Base-by-base conservation (phyloP, 1,140 invertebrate genomes). In the Cepaea nemoralis region DNA sequence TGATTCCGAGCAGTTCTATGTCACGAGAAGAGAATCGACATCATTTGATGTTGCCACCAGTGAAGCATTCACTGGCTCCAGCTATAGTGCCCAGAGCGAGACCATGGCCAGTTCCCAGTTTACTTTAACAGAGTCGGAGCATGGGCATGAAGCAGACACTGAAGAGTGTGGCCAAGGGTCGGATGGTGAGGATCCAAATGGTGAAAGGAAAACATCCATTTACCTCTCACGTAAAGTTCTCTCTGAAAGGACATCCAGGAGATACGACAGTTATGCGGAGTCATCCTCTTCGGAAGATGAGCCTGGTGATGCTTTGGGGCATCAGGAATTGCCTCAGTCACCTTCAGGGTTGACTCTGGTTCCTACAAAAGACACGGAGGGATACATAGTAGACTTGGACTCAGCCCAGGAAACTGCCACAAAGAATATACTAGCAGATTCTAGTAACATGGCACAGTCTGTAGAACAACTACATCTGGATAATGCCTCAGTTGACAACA, bases 171-270 rank as follows among this genome's bases (percentile, higher is more conserved):
- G n/a, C 5, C 6, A 55, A 22, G 50, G n/a, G n/a, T 14, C 50
- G n/a, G 50, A 55, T 24, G n/a, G 24, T 22, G 63, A 77, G 45
- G 76, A 73, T 35, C 59, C 24, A 85, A 63, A 83, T 31, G 86
- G 86, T 73, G 87, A 86, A 50, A 86, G 87, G n/a, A n/a, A n/a
- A 81, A 87, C 87, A 14, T 82, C 78, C 35, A 83, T 85, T 67
- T 88, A 90, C 69, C 87, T 83, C 35, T 87, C 87, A 1, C 86
- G 88, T 42, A 86, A 89, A 59, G 89, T 89, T 42, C 89, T 88
- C 81, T 88, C 88, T 80, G 89, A 89, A 76, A 76, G 71, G 39
- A 86, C 87, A 37, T 55, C 50, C 24, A 55, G 50, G 24, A 55
- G n/a, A n/a, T 22, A 55, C 22, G n/a, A 55, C 45, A 66, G 66